Base-by-base conservation (phyloP, 2,888 invertebrate species). In the Rhagophthalmus giganteus region DNA sequence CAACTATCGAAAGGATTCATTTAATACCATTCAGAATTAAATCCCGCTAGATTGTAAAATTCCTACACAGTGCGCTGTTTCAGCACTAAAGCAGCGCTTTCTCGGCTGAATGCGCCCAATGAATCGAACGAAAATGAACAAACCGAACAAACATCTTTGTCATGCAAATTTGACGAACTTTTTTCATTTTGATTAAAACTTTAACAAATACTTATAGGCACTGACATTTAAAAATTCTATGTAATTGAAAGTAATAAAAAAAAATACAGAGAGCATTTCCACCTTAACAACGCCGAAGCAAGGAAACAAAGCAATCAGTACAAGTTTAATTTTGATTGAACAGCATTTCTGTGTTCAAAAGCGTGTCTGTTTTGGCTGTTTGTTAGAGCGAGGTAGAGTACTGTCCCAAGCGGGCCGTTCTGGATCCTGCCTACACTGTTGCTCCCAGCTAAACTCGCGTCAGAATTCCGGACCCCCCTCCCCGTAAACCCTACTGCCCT, bases 321-420 rank as follows among this genome's bases (percentile, higher is more conserved):
- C 30, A 50, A 44, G 44, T 50, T 65, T 68, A 76, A 58, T 54
- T 54, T 54, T 74, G 71, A 77, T 60, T 72, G 76, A 26, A 77
- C 77, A 12, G 78, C 78, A 60, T 34, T 52, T 35, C 40, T 47
- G 27, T 44, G 44, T 53, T 32, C 41, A 37, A 25, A 32, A 46
- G 41, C 55, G 47, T 58, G 54, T 59, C 61, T 57, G 55, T 58
- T 62, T 65, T 59, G 60, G 59, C 60, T 59, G 55, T 59, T 55
- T 51, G 58, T 42, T 50, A 49, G 54, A 44, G 60, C 57, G 59
- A 62, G 60, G 54, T 59, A 62, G 54, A 59, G 53, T 57, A 44
- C 42, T 44, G 61, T 67, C 68, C 69, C 68, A 49, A 53, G 66
- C 57, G 68, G 61, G 66, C 63, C 61, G 61, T 65, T 65, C 57